Conservation (phyloP, 2,113 vertebrate species). For the Lasiurus cinereus region DNA sequence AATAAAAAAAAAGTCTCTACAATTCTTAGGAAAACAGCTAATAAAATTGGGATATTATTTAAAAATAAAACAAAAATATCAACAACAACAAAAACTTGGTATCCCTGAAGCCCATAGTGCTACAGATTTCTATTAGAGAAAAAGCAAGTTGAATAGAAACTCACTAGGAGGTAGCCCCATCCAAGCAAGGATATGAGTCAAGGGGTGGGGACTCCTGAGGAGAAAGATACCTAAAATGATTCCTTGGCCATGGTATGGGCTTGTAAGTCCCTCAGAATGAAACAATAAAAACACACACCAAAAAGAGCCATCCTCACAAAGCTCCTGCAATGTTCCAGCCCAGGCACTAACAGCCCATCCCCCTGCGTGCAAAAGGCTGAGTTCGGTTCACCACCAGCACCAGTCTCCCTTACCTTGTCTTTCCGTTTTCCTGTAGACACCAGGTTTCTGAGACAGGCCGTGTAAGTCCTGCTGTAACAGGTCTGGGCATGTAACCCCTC, state of each 20-base stretch:
- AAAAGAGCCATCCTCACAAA: neutral
- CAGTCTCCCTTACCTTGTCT: neutral
- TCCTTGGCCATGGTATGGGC: neutral
- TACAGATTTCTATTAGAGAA: neutral
- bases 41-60: neutral
- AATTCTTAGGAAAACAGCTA: neutral
- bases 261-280: slow-evolving; percentile 35
- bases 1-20: slow-evolving; percentile 19
- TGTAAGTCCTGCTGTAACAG: neutral
- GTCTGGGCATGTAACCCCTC: accelerated
- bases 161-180: neutral
- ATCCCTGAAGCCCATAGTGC: neutral
- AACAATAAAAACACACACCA: neutral
- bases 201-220: too few relatives aligned
- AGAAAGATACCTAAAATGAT: neutral
- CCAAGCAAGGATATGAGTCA: neutral
- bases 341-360: neutral
- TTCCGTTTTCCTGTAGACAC: neutral
- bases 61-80: neutral
- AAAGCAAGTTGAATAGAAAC: slow-evolving; percentile 32
- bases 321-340: too few relatives aligned
- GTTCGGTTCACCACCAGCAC: neutral
- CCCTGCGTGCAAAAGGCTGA: neutral
- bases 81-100: neutral
- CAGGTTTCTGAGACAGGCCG: neutral